A percentile compares a stretch with the other conserved stretches of the same genome.
Conservation (phyloP, 2,888 invertebrate genomes). For the Ctenicera cuprea region DNA sequence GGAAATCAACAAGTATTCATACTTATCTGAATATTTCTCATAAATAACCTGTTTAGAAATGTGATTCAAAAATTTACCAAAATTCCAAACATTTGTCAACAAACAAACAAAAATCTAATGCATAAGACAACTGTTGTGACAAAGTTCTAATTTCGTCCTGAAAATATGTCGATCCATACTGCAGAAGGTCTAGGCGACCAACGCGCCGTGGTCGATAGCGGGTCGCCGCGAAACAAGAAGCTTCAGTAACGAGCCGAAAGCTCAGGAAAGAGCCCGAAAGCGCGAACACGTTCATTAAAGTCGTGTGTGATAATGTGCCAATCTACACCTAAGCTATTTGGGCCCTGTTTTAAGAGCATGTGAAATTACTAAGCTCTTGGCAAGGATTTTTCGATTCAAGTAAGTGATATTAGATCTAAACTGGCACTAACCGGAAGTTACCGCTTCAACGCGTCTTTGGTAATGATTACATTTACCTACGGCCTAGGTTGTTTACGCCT, state of each 20-base stretch:
- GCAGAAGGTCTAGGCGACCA: slow-evolving; percentile 62
- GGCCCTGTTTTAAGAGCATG: slow-evolving; percentile 48
- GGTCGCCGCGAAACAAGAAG: slow-evolving; percentile 59
- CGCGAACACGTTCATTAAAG: slow-evolving; percentile 55
- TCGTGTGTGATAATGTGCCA: slow-evolving; percentile 64
- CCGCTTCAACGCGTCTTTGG: background rate
- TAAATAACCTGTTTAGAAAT: no score
- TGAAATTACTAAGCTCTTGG: slow-evolving; percentile 51
- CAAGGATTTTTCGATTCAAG: slow-evolving; percentile 45
- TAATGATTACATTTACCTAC: background rate
- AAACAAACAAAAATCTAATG: no score
- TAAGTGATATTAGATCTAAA: slow-evolving; percentile 3
- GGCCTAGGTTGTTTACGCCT: no score
- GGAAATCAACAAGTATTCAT: no score
- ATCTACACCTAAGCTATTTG: slow-evolving; percentile 51
- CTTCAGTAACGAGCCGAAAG: slow-evolving; percentile 65
- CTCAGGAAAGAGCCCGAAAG: slow-evolving; percentile 61
- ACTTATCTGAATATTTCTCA: no score
- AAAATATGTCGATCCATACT: slow-evolving; percentile 62
- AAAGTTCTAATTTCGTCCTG: slow-evolving; percentile 51
- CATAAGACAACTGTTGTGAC: slow-evolving; percentile 38
- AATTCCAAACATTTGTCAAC: no score
- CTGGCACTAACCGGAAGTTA: background rate
- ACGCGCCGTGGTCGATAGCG: slow-evolving; percentile 66
- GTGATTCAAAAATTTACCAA: no score